Evolutionary conservation across 2,888 invertebrate species (phyloP).

Genomic region (Sarcophaga subvicina): DNA sequence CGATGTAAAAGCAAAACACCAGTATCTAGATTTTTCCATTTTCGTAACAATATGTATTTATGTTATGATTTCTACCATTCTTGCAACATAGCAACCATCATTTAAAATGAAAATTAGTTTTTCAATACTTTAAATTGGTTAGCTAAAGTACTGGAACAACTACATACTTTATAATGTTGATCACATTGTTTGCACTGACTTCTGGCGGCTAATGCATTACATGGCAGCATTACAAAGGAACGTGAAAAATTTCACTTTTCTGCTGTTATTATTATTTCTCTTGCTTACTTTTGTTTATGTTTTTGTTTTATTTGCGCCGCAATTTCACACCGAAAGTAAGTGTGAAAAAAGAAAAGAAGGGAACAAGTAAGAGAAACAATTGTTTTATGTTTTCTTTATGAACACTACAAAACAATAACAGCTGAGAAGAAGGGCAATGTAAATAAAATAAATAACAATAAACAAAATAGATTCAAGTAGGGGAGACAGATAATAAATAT

Average conservation of each 20-base stretch:
- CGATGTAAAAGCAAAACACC: too few relatives aligned
- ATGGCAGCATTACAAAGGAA: background rate
- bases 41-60: too few relatives aligned
- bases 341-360: background rate
- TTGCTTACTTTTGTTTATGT: background rate
- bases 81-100: too few relatives aligned
- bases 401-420: background rate
- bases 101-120: background rate
- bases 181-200: background rate
- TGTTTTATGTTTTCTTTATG: background rate
- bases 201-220: background rate
- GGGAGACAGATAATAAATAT: too few relatives aligned
- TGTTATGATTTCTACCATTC: too few relatives aligned
- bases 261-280: background rate
- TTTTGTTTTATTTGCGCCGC: background rate
- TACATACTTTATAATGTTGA: background rate
- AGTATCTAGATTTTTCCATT: too few relatives aligned
- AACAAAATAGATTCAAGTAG: too few relatives aligned
- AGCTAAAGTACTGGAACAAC: background rate
- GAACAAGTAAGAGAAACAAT: too few relatives aligned
- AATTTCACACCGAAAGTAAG: too few relatives aligned
- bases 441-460: too few relatives aligned
- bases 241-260: background rate
- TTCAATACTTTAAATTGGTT: conserved; percentile 24
- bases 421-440: background rate